phyloP scores from a whole-genome alignment of 2,888 invertebrate species.

The Yponomeuta plumbellus region DNA sequence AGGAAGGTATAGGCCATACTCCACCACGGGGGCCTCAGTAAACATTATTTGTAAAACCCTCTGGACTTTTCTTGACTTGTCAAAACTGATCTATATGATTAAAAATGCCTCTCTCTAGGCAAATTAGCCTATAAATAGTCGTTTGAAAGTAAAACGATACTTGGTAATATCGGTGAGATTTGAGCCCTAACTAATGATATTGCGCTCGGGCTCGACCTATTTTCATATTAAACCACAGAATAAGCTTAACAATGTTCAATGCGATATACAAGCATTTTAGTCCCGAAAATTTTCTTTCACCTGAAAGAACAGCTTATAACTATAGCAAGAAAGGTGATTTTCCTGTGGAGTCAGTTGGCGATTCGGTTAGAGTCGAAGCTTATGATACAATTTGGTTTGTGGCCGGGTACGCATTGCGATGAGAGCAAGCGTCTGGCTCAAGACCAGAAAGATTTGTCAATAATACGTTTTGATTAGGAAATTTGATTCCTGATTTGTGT shows the following conservation, averaged over 20 bases:
- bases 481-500: not conserved
- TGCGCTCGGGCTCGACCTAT: not conserved
- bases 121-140: too few species aligned
- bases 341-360: not conserved
- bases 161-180: not conserved
- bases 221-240: conserved; percentile 21
- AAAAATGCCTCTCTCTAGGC: too few species aligned
- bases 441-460: conserved; percentile 17
- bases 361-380: conserved; percentile 29
- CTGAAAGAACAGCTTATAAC: not conserved
- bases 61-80: too few species aligned
- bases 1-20: too few species aligned
- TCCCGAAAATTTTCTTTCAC: not conserved
- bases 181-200: not conserved
- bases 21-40: too few species aligned
- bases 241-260: conserved; percentile 42
- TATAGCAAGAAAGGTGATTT: not conserved
- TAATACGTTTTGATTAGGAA: conserved; percentile 16
- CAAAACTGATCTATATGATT: too few species aligned
- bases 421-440: conserved; percentile 34
- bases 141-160: too few species aligned
- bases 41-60: too few species aligned
- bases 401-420: conserved; percentile 30
- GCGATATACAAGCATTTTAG: conserved; percentile 15
- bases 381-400: conserved; percentile 44